These are phyloP conservation scores for Neoscelio sp. DNA, from an alignment of 2,888 invertebrate genomes.

Conservation along the genomic window DNA sequence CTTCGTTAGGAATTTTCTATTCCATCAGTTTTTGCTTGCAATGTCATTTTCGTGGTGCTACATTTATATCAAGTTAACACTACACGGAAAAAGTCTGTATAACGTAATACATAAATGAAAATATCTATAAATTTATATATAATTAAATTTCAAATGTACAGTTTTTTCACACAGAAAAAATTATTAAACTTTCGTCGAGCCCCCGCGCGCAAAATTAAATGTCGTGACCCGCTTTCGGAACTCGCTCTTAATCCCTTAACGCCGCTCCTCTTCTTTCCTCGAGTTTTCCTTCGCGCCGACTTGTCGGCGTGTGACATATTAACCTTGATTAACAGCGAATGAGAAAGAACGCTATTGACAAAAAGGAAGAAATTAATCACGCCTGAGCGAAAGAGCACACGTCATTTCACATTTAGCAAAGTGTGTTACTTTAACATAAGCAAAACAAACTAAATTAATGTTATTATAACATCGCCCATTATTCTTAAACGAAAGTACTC, in stretches of 20 bases:
- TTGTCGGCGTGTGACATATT: slow-evolving; percentile 57
- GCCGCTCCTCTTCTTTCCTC: slow-evolving; percentile 44
- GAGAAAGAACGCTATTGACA: slow-evolving; percentile 48
- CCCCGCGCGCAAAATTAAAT: slow-evolving; percentile 50
- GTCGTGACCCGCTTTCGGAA: slow-evolving; percentile 62
- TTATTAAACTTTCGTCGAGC: slow-evolving; percentile 29
- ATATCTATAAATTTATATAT: too few relatives aligned
- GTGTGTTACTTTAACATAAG: slow-evolving; percentile 58
- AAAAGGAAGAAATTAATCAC: slow-evolving; percentile 64
- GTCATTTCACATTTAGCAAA: slow-evolving; percentile 48
- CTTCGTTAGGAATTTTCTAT: too few relatives aligned
- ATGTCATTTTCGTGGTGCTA: too few relatives aligned
- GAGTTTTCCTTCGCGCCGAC: slow-evolving; percentile 56
- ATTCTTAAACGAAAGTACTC: slow-evolving; percentile 29
- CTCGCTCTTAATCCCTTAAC: slow-evolving; percentile 58
- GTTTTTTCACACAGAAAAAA: too few relatives aligned
- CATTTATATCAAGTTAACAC: too few relatives aligned
- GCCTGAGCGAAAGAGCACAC: slow-evolving; percentile 36
- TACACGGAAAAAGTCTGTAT: too few relatives aligned
- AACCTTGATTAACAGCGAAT: slow-evolving; percentile 66
- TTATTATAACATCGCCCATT: slow-evolving; percentile 22
- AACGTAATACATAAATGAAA: too few relatives aligned
- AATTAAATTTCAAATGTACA: too few relatives aligned
- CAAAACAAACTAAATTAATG: slow-evolving; percentile 39
- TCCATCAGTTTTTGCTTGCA: too few relatives aligned